Percentiles rank a stretch among this genome's conserved stretches.
phyloP scores from a whole-genome alignment of 2,888 invertebrate genomes.

The Hypomecis atomaria region DNA sequence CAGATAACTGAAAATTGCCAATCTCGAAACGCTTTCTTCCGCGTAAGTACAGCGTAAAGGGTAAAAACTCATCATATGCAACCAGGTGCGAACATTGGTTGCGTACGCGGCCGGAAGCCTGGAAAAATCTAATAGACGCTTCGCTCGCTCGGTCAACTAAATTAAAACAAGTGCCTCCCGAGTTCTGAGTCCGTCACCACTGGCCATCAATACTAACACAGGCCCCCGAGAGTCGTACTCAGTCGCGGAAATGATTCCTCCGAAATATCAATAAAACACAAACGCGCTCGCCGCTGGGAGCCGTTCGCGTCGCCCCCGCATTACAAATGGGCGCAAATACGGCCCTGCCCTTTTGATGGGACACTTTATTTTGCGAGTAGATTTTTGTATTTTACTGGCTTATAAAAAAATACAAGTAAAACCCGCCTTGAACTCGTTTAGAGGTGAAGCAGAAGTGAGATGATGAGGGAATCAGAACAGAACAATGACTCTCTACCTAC shows the following conservation, averaged over 20 bases:
- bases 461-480: not conserved
- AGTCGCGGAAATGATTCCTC: slow-evolving; percentile 79
- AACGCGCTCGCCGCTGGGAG: slow-evolving; percentile 63
- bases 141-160: not conserved
- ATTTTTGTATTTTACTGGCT: slow-evolving; percentile 11
- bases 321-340: slow-evolving; percentile 71
- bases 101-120: too few species aligned
- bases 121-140: too few species aligned
- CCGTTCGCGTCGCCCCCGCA: slow-evolving; percentile 66
- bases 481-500: too few species aligned
- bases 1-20: too few species aligned
- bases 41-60: too few species aligned
- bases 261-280: slow-evolving; percentile 84
- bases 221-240: slow-evolving; percentile 71
- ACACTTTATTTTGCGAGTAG: slow-evolving; percentile 72
- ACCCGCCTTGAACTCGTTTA: too few species aligned
- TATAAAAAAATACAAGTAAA: too few species aligned
- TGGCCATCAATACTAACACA: slow-evolving; percentile 75
- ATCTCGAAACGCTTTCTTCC: too few species aligned
- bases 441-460: too few species aligned
- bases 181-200: slow-evolving; percentile 58
- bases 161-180: not conserved
- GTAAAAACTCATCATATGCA: too few species aligned
- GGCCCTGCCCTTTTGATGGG: slow-evolving; percentile 74
- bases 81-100: too few species aligned